Base-by-base conservation (phyloP, 2,797 vertebrate species). In the Triplophysa yarkandensis region DNA sequence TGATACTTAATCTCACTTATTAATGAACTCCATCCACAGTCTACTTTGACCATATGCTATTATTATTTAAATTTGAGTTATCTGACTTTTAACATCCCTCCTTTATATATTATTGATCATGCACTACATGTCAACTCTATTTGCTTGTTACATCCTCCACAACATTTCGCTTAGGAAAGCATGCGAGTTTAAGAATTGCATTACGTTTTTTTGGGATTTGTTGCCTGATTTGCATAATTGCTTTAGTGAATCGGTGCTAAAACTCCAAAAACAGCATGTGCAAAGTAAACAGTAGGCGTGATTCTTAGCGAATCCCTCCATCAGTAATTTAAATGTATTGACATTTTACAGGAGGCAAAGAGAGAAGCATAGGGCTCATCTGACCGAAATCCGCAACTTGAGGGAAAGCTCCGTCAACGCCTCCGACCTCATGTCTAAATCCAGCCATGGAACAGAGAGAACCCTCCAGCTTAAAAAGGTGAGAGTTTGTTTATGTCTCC, bases 341-440 rank as follows among this genome's bases (percentile, higher is more conserved):
- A 32, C 30, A 21, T 60, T 21, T 71, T 71, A 44, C 80, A 87
- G 86, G 81, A 86, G 73, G 73, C 91, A 89, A 60, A 77, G 90
- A 30, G 91, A 91, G 73, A 94, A 94, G 84, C 88, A 92, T 64
- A 87, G 89, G 81, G 85, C 89, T 77, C 90, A 94, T 82, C 90
- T 92, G 67, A 88, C 89, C 0, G 92, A 92, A 65, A 89, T 87
- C 66, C 90, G 89, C 65, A 88, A 85, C 83, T 80, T 94, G 83
- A 91, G 92, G 82, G 89, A 91, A 82, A 89, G 88, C 78, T 85
- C 83, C 28, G 68, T 91, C 83, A 90, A 87, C 64, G 79, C 87
- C 77, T 88, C 91, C 0, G 82, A 87, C 64, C 87, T 92, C 78
- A 86, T 91, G 89, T 90, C 91, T 82, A 92, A 91, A 87, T 91